Conservation (phyloP, 2,797 vertebrate species). For the Enteromius viviparus region DNA sequence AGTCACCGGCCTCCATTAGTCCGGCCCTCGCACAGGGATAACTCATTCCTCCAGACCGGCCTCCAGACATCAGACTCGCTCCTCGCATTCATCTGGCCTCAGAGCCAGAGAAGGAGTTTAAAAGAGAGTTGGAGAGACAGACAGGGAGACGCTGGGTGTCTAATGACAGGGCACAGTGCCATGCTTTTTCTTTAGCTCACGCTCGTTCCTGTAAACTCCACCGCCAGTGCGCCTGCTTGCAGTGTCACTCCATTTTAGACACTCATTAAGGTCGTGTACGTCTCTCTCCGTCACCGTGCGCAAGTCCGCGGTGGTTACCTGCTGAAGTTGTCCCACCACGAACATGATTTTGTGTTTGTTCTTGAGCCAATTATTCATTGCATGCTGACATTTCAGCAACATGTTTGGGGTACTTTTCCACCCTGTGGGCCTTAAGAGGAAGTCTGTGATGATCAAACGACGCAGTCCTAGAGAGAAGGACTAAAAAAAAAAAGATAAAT, state of each 20-base stretch:
- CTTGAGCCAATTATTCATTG: conserved; percentile 26
- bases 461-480: not conserved
- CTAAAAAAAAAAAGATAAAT: conserved; percentile 10
- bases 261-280: conserved; percentile 74
- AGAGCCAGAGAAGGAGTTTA: conserved; percentile 57
- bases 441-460: not conserved
- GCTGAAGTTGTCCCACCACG: not conserved
- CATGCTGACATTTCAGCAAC: conserved; percentile 26
- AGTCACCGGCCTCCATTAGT: conserved; percentile 73
- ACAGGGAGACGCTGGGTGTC: conserved; percentile 51
- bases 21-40: conserved; percentile 66
- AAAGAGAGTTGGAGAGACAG: conserved; percentile 37
- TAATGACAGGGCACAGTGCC: conserved; percentile 71
- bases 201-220: conserved; percentile 69
- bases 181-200: conserved; percentile 66
- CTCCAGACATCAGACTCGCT: conserved; percentile 67
- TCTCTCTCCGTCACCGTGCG: conserved; percentile 51
- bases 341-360: conserved; percentile 21
- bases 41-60: conserved; percentile 68
- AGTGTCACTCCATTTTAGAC: conserved; percentile 74
- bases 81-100: conserved; percentile 67
- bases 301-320: conserved; percentile 4
- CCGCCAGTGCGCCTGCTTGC: conserved; percentile 57
- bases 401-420: conserved; percentile 5
- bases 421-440: not conserved